Evolutionary conservation across 2,888 invertebrate genomes (phyloP), one percentile per base, ranked within the genome.

Genomic region (Chloromyia formosa): DNA sequence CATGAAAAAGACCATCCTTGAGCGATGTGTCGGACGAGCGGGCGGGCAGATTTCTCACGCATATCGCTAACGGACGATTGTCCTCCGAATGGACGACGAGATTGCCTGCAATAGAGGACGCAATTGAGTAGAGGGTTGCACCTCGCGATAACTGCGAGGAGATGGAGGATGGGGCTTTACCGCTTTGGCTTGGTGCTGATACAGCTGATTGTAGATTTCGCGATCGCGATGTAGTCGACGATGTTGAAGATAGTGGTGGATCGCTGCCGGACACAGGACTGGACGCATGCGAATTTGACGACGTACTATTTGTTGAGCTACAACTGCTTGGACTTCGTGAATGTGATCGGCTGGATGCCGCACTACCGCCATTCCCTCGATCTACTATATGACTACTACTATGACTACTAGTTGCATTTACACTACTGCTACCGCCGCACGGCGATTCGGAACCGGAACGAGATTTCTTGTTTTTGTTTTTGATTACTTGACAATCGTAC

Each of bases 1-100:
- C 97, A 88, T 98, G 97, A 88, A 96, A 98, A 80, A 98, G 91
- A 79, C 97, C 98, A 87, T 98, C 98, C 87, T 97, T 96, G 80
- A 98, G 88, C 82, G 96, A 97, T 81, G 96, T 95, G 86, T 97
- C 97, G 84, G 93, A 91, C 81, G 95, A 96, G 81, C 96, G 89
- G 78, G 93, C 90, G 78, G 96, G 96, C 82, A 96, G 88, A 87
- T 96, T 96, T 82, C 94, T 90, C 80, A 96, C 95, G 87, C 95
- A 95, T 83, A 96, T 95, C 78, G 95, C 95, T 81, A 95, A 86
- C 76, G 95, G 94, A 82, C 94, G 89, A 80, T 91, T 88, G 79
- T 86, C 86, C 81, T 85, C 86, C 81, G 86, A 85, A 83, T 85
- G 85, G 77, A 85, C 85, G 79, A 85, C 84, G 69, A 85, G 85